Percentiles rank a stretch among this genome's conserved stretches.
Evolutionary conservation across 2,888 invertebrate genomes (phyloP).

Genomic region (Lacanobia wlatinum): DNA sequence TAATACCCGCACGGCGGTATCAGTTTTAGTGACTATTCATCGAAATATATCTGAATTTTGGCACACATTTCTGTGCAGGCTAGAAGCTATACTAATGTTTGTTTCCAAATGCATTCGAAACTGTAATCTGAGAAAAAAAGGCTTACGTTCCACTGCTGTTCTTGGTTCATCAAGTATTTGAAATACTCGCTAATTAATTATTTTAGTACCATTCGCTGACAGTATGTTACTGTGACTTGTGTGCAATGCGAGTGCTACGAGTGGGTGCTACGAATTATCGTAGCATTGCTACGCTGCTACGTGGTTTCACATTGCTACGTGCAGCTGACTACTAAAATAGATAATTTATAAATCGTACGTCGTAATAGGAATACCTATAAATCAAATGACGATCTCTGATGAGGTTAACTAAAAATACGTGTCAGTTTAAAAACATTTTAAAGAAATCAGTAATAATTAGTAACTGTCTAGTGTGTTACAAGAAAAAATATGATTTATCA

Average conservation of each 20-base stretch:
- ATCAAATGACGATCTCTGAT: not conserved
- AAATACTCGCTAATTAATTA: conserved; percentile 31
- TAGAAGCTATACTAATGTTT: conserved; percentile 20
- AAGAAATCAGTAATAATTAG: too few relatives aligned
- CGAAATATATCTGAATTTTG: conserved; percentile 16
- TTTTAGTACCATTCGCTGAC: conserved; percentile 1
- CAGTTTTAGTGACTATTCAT: not conserved
- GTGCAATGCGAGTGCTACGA: conserved; percentile 6
- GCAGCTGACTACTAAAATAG: not conserved
- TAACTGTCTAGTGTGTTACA: too few relatives aligned
- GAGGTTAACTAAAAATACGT: too few relatives aligned
- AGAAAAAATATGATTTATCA: not conserved
- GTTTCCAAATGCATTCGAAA: conserved; percentile 33
- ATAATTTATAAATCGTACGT: too few relatives aligned
- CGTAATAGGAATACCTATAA: not conserved
- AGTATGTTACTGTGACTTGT: not conserved
- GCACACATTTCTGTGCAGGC: conserved; percentile 10
- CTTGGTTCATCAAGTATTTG: conserved; percentile 34
- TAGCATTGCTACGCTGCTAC: conserved; percentile 35
- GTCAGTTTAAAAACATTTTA: too few relatives aligned
- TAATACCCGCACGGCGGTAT: not conserved
- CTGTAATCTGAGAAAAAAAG: conserved; percentile 37
- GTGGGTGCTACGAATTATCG: conserved; percentile 22
- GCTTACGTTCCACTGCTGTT: not conserved
- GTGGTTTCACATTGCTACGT: not conserved